Evolutionary conservation across 1,140 invertebrate species (phyloP).

Genomic region (Ceratina calcarata): DNA sequence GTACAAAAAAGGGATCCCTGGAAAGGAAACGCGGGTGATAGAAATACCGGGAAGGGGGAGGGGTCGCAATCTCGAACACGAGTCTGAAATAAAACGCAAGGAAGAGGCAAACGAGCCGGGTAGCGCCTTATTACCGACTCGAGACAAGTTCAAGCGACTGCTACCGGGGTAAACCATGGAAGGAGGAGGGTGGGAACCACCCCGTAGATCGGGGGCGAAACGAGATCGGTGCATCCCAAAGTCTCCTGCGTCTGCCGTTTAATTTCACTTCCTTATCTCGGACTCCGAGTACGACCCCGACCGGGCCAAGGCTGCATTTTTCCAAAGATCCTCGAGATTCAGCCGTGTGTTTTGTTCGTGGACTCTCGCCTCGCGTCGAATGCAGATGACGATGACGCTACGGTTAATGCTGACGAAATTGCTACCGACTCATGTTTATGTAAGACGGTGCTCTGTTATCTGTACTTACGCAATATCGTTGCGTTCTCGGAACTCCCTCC

Average conservation of each 20-base stretch:
- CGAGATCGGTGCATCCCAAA: constrained; percentile 45
- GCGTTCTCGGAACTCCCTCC: not conserved
- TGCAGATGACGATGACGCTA: constrained; percentile 8
- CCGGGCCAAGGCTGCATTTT: constrained; percentile 38
- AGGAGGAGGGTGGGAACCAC: not conserved
- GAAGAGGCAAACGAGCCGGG: constrained; percentile 21
- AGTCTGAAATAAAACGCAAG: constrained; percentile 14
- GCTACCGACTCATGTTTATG: not conserved
- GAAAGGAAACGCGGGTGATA: not conserved
- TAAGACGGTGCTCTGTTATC: not conserved
- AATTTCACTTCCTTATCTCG: constrained; percentile 57
- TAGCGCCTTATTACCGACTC: constrained; percentile 38
- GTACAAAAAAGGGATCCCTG: not conserved
- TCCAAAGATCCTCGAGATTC: constrained; percentile 45
- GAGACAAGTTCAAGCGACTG: constrained; percentile 23
- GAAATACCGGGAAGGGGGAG: not conserved
- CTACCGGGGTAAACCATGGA: not conserved
- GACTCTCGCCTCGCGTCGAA: not conserved
- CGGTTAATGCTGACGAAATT: constrained; percentile 2
- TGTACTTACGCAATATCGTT: not conserved
- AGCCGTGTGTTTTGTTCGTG: not conserved
- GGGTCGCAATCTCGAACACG: constrained; percentile 11
- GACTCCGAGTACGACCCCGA: constrained; percentile 51
- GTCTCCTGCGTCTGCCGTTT: constrained; percentile 47
- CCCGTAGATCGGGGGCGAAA: not conserved